Evolutionary conservation across 2,113 vertebrate species (phyloP).

Genomic region (Cathartes aura): DNA sequence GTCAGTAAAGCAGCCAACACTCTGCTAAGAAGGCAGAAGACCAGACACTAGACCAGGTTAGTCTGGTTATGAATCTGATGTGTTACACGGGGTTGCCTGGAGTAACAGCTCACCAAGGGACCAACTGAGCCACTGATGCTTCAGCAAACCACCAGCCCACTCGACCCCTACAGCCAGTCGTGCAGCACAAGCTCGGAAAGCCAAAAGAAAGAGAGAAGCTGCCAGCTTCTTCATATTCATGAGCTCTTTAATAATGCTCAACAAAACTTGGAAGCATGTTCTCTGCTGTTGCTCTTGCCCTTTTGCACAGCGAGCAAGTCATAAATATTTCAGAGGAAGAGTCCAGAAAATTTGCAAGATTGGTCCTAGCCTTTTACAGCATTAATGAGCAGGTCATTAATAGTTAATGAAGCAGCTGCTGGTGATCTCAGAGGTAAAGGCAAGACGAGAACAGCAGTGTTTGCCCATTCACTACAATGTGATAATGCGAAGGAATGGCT

Average conservation of each 20-base stretch:
- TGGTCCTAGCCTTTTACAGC: constrained; percentile 65
- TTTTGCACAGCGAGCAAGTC: neutral
- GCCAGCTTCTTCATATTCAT: constrained; percentile 56
- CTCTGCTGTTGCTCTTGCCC: constrained; percentile 48
- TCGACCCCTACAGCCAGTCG: neutral
- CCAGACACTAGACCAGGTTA: neutral
- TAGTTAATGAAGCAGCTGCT: constrained; percentile 70
- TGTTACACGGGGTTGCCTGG: neutral
- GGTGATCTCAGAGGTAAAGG: constrained; percentile 50
- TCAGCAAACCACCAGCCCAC: neutral
- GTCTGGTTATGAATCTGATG: neutral
- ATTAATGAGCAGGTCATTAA: constrained; percentile 67
- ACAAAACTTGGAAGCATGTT: constrained; percentile 48
- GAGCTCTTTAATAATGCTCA: constrained; percentile 47
- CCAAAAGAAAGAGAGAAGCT: neutral
- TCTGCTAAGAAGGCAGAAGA: neutral
- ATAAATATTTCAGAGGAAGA: constrained; percentile 66
- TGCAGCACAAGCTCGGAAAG: neutral
- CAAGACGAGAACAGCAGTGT: neutral
- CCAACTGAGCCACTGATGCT: neutral
- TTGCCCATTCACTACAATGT: neutral
- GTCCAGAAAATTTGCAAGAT: constrained; percentile 60
- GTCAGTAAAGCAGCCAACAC: neutral
- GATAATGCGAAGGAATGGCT: neutral
- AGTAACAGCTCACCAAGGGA: neutral